These are phyloP conservation scores for Lagenorhynchus albirostris DNA, from an alignment of 2,113 vertebrate genomes.

Conservation along the genomic window DNA sequence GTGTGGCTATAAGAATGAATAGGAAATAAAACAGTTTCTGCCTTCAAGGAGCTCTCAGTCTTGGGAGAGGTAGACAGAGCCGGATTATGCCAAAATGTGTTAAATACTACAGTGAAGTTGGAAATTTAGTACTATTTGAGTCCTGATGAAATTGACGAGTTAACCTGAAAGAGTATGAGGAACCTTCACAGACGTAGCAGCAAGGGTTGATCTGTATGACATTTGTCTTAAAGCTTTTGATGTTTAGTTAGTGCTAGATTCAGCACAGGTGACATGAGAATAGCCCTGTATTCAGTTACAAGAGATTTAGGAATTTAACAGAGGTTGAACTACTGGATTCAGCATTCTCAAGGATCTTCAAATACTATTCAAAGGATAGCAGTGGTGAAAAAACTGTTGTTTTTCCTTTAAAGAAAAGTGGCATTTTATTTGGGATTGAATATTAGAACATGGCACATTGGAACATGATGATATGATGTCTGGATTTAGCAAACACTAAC, in stretches of 20 bases:
- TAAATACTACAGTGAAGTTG: neutral
- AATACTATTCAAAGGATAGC: neutral
- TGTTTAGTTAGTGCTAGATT: neutral
- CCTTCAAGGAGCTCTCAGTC: neutral
- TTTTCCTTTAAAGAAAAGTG: slow-evolving; percentile 4
- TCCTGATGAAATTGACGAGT: neutral
- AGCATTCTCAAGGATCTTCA: neutral
- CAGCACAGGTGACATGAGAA: neutral
- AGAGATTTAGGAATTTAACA: neutral
- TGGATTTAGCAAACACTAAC: neutral
- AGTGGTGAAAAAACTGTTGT: neutral
- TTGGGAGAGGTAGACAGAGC: neutral
- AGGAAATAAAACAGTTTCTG: neutral
- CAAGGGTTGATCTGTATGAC: neutral
- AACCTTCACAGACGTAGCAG: neutral
- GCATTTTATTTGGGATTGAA: neutral
- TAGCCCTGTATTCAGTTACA: neutral
- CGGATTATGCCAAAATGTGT: neutral
- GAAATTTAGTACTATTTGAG: neutral
- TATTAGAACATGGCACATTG: neutral
- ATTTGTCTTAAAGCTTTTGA: neutral
- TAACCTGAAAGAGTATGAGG: neutral
- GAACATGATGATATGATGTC: neutral
- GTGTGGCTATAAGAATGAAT: neutral
- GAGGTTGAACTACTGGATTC: neutral